Base-by-base conservation (phyloP, 1,140 invertebrate genomes). In the Brachionus plicatilis region DNA sequence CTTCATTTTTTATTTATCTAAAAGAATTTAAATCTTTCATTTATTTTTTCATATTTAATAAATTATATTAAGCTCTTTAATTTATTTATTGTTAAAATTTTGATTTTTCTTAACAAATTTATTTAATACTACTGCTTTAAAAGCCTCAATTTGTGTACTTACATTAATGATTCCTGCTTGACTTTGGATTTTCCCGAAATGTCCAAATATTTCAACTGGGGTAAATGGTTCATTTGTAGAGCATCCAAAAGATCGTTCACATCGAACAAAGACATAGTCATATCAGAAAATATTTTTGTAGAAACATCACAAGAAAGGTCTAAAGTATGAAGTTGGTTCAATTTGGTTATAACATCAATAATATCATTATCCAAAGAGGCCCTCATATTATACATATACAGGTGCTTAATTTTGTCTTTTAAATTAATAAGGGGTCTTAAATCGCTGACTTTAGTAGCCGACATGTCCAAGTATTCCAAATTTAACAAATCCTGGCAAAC, bases 301-400 rank as follows among this genome's bases (percentile, higher is more conserved):
- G 72, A 76, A n/a, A 76, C 45, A 76, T 76, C 72, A 53, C 72
- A 76, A 11, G 72, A 76, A 47, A 76, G 20, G 43, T 76, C 72
- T 20, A 76, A 14, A 20, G 20, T 76, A 9, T 27, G 43, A 20
- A 76, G 27, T 33, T 50, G 43, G 12, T 24, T 14, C 20, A 47
- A 50, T 50, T 37, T 76, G 7, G 11, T 27, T 11, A 76, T 12
- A 12, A 76, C 43, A 12, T 76, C 8, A 50, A 76, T 76, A 29
- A 76, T 76, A 20, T 50, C 41, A 76, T 76, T 47, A 17, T 47
- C 72, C 43, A 76, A 29, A 12, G 72, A 76, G 12, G 72, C 43
- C 29, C 72, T 76, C 72, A 76, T 76, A 50, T 76, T 76, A 27
- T 76, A 76, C 72, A 76, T 50, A 9, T 50, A 76, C 12, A 76